These are phyloP conservation scores for Aphelenchoides avenae DNA, from an alignment of 1,140 invertebrate species.

Conservation along the genomic window DNA sequence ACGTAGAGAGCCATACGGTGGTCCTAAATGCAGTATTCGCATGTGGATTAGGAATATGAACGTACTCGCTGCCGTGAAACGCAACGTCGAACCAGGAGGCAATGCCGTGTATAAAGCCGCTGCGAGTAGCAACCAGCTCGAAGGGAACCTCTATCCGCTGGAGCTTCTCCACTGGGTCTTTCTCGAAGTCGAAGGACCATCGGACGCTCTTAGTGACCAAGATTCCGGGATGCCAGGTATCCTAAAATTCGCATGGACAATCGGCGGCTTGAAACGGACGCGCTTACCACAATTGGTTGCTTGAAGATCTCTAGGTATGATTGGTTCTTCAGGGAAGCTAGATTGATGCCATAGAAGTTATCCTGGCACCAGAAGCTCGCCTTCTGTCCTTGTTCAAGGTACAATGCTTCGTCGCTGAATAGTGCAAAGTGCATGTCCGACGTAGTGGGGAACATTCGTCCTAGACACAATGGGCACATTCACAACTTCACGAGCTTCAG, in stretches of 20 bases:
- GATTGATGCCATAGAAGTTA: slow-evolving; percentile 93
- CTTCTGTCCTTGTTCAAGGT: slow-evolving; percentile 96
- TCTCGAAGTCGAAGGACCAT: slow-evolving; percentile 90
- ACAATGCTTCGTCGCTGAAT: slow-evolving; percentile 93
- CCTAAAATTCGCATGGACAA: slow-evolving; percentile 64
- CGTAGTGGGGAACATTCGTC: slow-evolving; percentile 88
- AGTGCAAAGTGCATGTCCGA: slow-evolving; percentile 96
- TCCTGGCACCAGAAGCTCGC: slow-evolving; percentile 98
- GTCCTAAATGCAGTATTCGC: slow-evolving; percentile 64
- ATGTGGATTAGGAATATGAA: slow-evolving; percentile 3
- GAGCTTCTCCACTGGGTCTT: slow-evolving; percentile 85
- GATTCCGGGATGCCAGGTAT: slow-evolving; percentile 96
- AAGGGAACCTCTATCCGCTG: slow-evolving; percentile 92
- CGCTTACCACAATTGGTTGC: slow-evolving; percentile 77
- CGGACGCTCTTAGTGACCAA: slow-evolving; percentile 89
- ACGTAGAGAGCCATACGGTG: slow-evolving; percentile 93
- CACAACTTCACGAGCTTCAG: neutral
- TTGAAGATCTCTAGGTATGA: slow-evolving; percentile 96
- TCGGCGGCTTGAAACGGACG: no score
- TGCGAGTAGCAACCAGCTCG: slow-evolving; percentile 83
- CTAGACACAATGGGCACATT: slow-evolving; percentile 53
- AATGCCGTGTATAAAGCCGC: slow-evolving; percentile 89
- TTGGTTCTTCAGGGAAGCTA: slow-evolving; percentile 79
- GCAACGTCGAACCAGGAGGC: slow-evolving; percentile 99
- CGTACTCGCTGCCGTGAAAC: slow-evolving; percentile 71